Conservation (phyloP, 2,888 invertebrate genomes). For the Bombylius major region DNA sequence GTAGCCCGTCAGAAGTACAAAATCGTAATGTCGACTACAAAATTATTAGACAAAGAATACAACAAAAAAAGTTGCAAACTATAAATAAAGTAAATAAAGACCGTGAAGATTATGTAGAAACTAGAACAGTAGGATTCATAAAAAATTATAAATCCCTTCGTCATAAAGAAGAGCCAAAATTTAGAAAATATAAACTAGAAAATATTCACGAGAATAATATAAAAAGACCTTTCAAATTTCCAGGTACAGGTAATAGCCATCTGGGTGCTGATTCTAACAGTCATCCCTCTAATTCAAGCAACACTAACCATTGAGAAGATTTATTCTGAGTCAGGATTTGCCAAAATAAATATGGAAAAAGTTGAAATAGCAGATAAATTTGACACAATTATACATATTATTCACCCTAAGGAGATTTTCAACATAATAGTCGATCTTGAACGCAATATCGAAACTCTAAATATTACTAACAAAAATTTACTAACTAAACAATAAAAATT, state of each 20-base stretch:
- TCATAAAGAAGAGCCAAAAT: too few species aligned
- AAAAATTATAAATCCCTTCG: too few species aligned
- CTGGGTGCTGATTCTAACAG: not conserved
- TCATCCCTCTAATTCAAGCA: not conserved
- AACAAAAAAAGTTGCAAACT: too few species aligned
- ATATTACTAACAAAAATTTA: constrained; percentile 1
- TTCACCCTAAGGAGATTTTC: not conserved
- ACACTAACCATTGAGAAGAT: not conserved
- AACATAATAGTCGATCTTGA: not conserved
- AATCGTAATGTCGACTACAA: too few species aligned
- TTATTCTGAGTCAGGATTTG: not conserved
- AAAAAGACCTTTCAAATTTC: too few species aligned
- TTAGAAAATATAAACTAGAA: too few species aligned
- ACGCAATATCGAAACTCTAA: not conserved
- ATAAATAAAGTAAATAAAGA: too few species aligned
- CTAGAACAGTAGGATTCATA: too few species aligned
- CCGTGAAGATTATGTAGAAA: too few species aligned
- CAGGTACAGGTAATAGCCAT: not conserved
- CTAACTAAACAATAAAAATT: constrained; percentile 1
- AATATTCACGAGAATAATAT: too few species aligned
- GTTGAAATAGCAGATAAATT: not conserved
- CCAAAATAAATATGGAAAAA: not conserved
- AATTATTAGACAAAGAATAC: too few species aligned
- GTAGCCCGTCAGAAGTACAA: too few species aligned
- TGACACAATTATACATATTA: not conserved